Evolutionary conservation across 2,113 vertebrate species (phyloP), one percentile per base, ranked within the genome.

Genomic region (Labrus mixtus): DNA sequence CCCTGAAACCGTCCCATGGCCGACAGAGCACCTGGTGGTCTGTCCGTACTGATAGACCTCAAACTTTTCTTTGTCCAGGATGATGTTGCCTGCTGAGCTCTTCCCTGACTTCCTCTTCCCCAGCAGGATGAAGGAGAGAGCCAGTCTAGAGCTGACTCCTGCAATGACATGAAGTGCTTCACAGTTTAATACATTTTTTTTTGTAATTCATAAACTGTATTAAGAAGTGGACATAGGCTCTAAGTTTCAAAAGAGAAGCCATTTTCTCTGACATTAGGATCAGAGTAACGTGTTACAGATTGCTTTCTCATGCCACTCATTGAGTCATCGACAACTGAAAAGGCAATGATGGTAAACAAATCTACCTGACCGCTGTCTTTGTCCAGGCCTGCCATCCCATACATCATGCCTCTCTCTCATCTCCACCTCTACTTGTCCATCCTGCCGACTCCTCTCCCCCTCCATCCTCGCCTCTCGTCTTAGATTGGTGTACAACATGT

Each of bases 101-200:
- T 91, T 93, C 13, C 87, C 88, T 15, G 90, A 80, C 11, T 43
- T 74, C 20, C 87, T 88, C 68, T 88, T 79, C 11, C 91, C 91
- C n/a, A 91, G 74, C 19, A 91, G 75, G 46, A 92, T 51, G 12
- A 92, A 71, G 19, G 64, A 10, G 1, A 89, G 63, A 2, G 48
- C 46, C 4, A 70, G 51, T 10, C 23, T 59, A 5, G 10, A 8
- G 33, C 2, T 4, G 19, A 0, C 13, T 20, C 3, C 71, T 77
- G 43, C 9, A 74, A 29, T 6, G 2, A 77, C 54, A 68, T 33
- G 4, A 33, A 33, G 29, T 33, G 29, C 29, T 33, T 33, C 29
- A 33, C 29, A 33, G 4, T 33, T 33, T 33, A 33, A 33, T 33
- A 33, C 29, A 6, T 33, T 33, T 29, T 29, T 33, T 33, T 33